Evolutionary conservation across 2,888 invertebrate species (phyloP).

Genomic region (Rosalia funebris): DNA sequence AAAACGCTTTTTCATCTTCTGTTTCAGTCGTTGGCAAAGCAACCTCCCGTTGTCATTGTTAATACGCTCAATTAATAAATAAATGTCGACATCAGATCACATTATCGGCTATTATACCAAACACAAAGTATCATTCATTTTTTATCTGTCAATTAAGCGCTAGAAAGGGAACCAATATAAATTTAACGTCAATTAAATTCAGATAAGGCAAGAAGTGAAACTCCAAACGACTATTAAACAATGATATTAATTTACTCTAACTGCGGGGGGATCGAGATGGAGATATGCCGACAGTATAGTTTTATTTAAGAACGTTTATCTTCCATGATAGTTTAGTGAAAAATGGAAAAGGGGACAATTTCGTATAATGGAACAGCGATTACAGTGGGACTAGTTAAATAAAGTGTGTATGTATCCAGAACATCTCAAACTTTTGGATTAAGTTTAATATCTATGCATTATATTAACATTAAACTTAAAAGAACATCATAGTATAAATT

Average conservation of each 20-base stretch:
- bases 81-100: slow-evolving; percentile 20
- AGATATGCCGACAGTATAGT: slow-evolving; percentile 8
- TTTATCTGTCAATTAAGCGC: slow-evolving; percentile 31
- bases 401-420: too few relatives aligned
- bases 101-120: slow-evolving; percentile 17
- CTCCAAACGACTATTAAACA: slow-evolving; percentile 22
- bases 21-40: neutral
- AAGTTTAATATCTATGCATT: too few relatives aligned
- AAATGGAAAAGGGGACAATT: too few relatives aligned
- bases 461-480: too few relatives aligned
- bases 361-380: too few relatives aligned
- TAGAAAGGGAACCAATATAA: slow-evolving; percentile 30
- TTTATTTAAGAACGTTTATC: slow-evolving; percentile 15
- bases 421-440: too few relatives aligned
- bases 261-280: slow-evolving; percentile 18
- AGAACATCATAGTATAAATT: too few relatives aligned
- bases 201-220: slow-evolving; percentile 31
- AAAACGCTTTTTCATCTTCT: neutral
- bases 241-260: slow-evolving; percentile 20
- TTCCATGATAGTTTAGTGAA: neutral
- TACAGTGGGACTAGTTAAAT: too few relatives aligned
- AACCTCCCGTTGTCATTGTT: neutral
- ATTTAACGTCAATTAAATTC: slow-evolving; percentile 29
- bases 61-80: slow-evolving; percentile 6
- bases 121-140: slow-evolving; percentile 26